Conservation (phyloP, 2,888 invertebrate genomes). For the Athetis lepigone region DNA sequence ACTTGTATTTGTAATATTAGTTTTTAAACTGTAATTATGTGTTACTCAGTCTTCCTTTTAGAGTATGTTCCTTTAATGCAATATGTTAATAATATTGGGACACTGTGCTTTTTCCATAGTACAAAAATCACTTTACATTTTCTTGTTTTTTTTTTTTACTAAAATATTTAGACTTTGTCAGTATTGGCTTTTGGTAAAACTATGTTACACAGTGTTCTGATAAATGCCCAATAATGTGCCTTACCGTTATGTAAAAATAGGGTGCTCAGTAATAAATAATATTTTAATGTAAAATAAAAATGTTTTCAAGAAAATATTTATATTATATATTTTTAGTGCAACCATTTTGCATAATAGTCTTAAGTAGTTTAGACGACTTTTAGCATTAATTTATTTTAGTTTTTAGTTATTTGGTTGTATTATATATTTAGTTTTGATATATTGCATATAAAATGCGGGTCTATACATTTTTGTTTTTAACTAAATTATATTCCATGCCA, state of each 20-base stretch:
- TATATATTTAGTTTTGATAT: slow-evolving; percentile 72
- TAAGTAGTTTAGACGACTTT: slow-evolving; percentile 47
- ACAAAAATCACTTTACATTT: slow-evolving; percentile 12
- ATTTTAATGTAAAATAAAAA: slow-evolving; percentile 56
- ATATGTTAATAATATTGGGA: slow-evolving; percentile 50
- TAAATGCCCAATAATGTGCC: slow-evolving; percentile 66
- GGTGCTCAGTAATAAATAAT: slow-evolving; percentile 72
- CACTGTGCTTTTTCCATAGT: slow-evolving; percentile 20
- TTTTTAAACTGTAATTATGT: slow-evolving; percentile 54
- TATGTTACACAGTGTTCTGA: slow-evolving; percentile 52
- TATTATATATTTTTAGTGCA: slow-evolving; percentile 47
- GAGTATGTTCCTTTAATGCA: slow-evolving; percentile 60
- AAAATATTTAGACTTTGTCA: background rate
- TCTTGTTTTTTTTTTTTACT: background rate
- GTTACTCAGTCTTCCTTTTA: slow-evolving; percentile 65
- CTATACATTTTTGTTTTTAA: slow-evolving; percentile 74
- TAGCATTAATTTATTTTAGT: slow-evolving; percentile 80
- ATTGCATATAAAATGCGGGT: slow-evolving; percentile 86
- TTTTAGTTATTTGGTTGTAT: slow-evolving; percentile 77
- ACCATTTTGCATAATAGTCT: slow-evolving; percentile 63
- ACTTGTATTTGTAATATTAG: slow-evolving; percentile 57
- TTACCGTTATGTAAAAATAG: slow-evolving; percentile 67
- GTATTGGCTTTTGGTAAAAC: background rate
- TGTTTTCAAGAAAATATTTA: slow-evolving; percentile 54
- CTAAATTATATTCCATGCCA: slow-evolving; percentile 84